These are phyloP conservation scores for Drosophila tristis DNA, from an alignment of 1,140 invertebrate genomes.

Conservation along the genomic window DNA sequence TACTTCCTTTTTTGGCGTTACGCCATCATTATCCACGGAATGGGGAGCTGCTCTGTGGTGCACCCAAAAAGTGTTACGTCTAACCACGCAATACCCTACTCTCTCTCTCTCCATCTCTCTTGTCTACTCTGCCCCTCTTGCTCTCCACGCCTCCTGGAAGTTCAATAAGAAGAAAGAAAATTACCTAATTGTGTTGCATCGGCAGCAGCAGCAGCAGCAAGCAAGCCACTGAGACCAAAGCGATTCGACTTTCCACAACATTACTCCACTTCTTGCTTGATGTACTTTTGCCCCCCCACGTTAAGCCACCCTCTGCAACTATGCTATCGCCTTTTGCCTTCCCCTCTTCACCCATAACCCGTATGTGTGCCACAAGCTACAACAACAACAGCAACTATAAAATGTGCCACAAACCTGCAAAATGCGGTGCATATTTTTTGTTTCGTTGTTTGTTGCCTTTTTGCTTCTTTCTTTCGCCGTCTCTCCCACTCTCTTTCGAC, in stretches of 20 bases:
- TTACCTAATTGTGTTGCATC: slow-evolving; percentile 83
- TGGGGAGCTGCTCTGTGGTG: slow-evolving; percentile 11
- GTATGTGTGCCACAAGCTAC: slow-evolving; percentile 72
- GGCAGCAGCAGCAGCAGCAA: slow-evolving; percentile 26
- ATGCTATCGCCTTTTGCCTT: not conserved
- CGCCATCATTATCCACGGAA: slow-evolving; percentile 42
- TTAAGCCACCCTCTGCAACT: not conserved
- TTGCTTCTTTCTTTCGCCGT: slow-evolving; percentile 59
- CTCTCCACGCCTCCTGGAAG: slow-evolving; percentile 5
- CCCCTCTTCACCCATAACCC: slow-evolving; percentile 13
- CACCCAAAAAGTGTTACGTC: slow-evolving; percentile 59
- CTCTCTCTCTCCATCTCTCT: slow-evolving; percentile 1
- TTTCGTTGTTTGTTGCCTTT: slow-evolving; percentile 29
- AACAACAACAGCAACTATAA: slow-evolving; percentile 27
- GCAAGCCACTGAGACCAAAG: slow-evolving; percentile 24
- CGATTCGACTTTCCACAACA: slow-evolving; percentile 64
- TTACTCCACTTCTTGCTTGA: slow-evolving; percentile 73
- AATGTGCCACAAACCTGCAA: slow-evolving; percentile 78
- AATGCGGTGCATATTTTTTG: slow-evolving; percentile 52
- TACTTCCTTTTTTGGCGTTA: slow-evolving; percentile 71
- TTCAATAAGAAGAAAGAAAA: slow-evolving; percentile 76
- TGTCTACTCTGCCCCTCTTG: not conserved
- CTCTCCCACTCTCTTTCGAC: slow-evolving; percentile 69
- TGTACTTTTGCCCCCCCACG: slow-evolving; percentile 41
- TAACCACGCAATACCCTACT: slow-evolving; percentile 49